A percentile compares a stretch with the other conserved stretches of the same genome.
phyloP scores from a whole-genome alignment of 2,113 vertebrate genomes.

The Muscicapa adusta region DNA sequence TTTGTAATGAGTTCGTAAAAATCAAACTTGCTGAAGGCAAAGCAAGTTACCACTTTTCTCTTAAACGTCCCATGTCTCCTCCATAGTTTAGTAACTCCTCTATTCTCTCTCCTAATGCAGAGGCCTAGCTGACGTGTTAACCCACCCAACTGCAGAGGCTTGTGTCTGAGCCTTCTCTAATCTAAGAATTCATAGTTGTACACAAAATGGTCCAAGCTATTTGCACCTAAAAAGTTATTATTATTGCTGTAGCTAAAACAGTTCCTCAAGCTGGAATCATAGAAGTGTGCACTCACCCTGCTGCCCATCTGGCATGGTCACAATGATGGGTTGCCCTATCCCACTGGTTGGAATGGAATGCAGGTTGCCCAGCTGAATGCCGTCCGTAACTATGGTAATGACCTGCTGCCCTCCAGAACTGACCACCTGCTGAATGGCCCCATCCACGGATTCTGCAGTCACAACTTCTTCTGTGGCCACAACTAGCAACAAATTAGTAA shows the following conservation, averaged over 20 bases:
- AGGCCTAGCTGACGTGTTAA: background rate
- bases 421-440: constrained; percentile 87
- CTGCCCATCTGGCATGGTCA: constrained; percentile 89
- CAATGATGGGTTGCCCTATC: constrained; percentile 86
- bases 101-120: background rate
- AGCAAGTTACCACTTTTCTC: background rate
- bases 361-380: constrained; percentile 85
- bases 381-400: constrained; percentile 88
- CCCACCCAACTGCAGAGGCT: background rate
- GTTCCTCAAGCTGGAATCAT: background rate
- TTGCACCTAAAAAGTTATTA: background rate
- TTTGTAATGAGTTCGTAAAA: background rate
- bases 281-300: constrained; percentile 74
- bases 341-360: constrained; percentile 82
- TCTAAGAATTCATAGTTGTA: background rate
- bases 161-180: background rate
- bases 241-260: background rate
- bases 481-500: constrained; percentile 66
- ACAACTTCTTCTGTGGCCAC: constrained; percentile 87
- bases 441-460: constrained; percentile 86
- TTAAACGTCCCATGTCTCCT: background rate
- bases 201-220: background rate
- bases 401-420: constrained; percentile 89
- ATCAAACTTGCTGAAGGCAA: background rate
- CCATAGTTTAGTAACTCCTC: background rate